These are phyloP conservation scores for Crioceris asparagi DNA, from an alignment of 2,888 invertebrate species.

Conservation along the genomic window DNA sequence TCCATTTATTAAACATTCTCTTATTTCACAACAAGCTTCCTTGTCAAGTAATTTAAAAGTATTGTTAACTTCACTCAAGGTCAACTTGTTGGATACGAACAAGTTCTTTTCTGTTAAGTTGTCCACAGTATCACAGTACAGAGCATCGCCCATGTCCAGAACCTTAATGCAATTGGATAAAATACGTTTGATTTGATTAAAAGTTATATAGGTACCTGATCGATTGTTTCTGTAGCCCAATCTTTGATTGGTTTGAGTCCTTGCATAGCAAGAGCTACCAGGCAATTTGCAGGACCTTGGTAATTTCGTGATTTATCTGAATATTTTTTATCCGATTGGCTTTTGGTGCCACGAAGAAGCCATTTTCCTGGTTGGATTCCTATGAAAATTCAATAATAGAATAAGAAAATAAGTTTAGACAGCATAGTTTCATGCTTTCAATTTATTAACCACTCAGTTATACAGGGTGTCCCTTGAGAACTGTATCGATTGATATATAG, in stretches of 20 bases:
- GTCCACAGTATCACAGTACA: constrained; percentile 34
- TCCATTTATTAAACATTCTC: constrained; percentile 34
- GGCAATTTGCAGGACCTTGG: constrained; percentile 39
- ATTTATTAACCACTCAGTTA: too few species aligned
- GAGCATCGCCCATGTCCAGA: constrained; percentile 36
- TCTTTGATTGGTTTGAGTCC: constrained; percentile 27
- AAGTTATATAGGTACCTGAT: constrained; percentile 27
- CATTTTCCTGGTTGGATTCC: constrained; percentile 23
- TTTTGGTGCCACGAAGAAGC: constrained; percentile 35
- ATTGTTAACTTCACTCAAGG: constrained; percentile 33
- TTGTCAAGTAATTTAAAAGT: constrained; percentile 30
- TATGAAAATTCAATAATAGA: constrained; percentile 12
- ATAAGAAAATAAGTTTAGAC: too few species aligned
- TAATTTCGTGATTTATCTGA: constrained; percentile 33
- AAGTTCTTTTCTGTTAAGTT: constrained; percentile 23
- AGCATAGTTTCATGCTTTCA: too few species aligned
- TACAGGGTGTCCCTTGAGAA: too few species aligned
- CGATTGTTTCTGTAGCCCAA: constrained; percentile 35
- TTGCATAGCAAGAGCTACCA: constrained; percentile 33
- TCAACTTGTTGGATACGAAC: constrained; percentile 26
- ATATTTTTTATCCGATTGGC: constrained; percentile 31
- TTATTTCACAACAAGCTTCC: constrained; percentile 26
- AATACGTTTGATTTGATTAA: neutral
- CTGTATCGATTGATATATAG: too few species aligned
- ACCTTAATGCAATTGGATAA: constrained; percentile 19